A percentile compares a stretch with the other conserved stretches of the same genome.
These are phyloP conservation scores for Turritopsis rubra DNA, from an alignment of 30 jellyfish, hydroid and myxozoan genomes.

Conservation along the genomic window DNA sequence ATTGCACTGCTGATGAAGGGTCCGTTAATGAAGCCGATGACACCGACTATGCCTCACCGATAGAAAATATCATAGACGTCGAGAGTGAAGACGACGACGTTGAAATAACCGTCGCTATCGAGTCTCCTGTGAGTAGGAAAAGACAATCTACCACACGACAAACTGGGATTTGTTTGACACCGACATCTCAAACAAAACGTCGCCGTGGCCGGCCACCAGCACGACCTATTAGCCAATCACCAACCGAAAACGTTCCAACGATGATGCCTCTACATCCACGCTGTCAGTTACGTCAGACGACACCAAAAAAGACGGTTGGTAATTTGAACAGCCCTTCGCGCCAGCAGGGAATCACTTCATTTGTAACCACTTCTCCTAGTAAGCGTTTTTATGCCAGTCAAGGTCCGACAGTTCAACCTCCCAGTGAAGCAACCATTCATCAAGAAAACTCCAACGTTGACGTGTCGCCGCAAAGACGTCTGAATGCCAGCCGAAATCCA, in stretches of 20 bases:
- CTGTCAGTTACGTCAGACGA: constrained; percentile 21
- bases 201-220: constrained; percentile 5
- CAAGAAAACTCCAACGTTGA: not conserved
- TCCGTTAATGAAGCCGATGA: constrained; percentile 7
- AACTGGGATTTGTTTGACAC: not conserved
- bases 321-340: not conserved
- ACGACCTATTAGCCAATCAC: not conserved
- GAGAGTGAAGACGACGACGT: constrained; percentile 22
- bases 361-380: not conserved
- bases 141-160: constrained; percentile 16
- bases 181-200: no score
- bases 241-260: not conserved
- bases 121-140: constrained; percentile 22
- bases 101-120: constrained; percentile 11
- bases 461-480: not conserved
- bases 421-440: not conserved
- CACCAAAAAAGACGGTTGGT: not conserved
- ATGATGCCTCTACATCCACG: constrained; percentile 34
- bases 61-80: not conserved
- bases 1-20: not conserved
- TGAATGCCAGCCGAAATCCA: not conserved
- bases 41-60: not conserved
- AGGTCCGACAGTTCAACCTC: not conserved
- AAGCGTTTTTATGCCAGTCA: not conserved
- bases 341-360: no score